Evolutionary conservation across 2,113 vertebrate genomes (phyloP), one percentile per base, ranked within the genome.

Genomic region (Phyllostomus discolor): DNA sequence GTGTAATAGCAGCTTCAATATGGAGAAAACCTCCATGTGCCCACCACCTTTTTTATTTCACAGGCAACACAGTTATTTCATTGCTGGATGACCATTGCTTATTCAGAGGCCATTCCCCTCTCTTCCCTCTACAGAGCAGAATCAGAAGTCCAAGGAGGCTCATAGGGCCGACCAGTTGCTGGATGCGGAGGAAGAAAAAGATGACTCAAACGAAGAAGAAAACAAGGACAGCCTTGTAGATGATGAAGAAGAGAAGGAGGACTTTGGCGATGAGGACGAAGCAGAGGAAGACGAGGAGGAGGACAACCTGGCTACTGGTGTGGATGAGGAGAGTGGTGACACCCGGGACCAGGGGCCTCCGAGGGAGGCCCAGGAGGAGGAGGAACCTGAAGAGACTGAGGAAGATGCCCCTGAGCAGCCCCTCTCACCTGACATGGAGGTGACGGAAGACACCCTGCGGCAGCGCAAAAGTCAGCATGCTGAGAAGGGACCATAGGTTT

Each of bases 391-490:
- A 10, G 98, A 97, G 52, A 43, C 48, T 2, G 94, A 64, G 48
- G 97, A 95, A 69, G 96, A 97, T 0, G 57, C 52, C 43, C 89
- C 75, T 1, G 98, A 97, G 24, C 96, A 90, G 28, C 94, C 62
- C 62, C 33, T 2, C 7, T 62, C 66, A 1, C 90, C 92, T 43
- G 97, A 96, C 35, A 15, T 88, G 17, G 98, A 98, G 91, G 82
- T 80, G 76, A 79, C 86, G 10, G 98, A 98, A 76, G 98, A 97
- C 80, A 93, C 97, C 0, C 16, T 99, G 97, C 98, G 99, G 59
- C 99, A 99, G 91, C 98, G 99, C 75, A 99, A 95, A 89, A 98
- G 95, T 62, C 99, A 98, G 92, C 97, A 22, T 10, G 90, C 95
- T 14, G 96, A 96, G 48, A 88, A 94, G 62, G 98, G 75, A 54